A percentile compares a stretch with the other conserved stretches of the same genome.
Evolutionary conservation across 2,888 invertebrate genomes (phyloP).

Genomic region (Agrotis puta): DNA sequence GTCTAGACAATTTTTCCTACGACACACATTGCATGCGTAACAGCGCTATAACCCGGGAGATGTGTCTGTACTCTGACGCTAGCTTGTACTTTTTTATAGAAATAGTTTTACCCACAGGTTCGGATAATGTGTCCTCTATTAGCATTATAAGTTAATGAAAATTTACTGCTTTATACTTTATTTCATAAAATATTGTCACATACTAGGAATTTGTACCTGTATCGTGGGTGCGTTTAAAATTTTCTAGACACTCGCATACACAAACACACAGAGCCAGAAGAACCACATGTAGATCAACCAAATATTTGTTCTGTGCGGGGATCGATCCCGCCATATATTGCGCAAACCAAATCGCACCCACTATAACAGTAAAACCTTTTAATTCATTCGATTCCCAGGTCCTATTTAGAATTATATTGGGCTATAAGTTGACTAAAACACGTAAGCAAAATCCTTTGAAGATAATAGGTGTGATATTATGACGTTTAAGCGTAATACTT

Average conservation of each 20-base stretch:
- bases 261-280: no score
- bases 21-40: background rate
- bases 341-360: no score
- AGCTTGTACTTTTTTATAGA: slow-evolving; percentile 13
- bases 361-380: no score
- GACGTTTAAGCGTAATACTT: background rate
- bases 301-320: no score
- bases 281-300: no score
- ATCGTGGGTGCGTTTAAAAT: no score
- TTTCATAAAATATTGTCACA: no score
- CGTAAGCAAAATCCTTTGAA: background rate
- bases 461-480: background rate
- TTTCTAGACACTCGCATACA: no score
- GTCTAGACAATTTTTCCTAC: slow-evolving; percentile 43
- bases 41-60: background rate
- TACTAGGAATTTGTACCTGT: no score
- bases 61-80: background rate
- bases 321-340: no score
- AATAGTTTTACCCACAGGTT: background rate
- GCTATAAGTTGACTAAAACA: background rate
- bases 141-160: background rate
- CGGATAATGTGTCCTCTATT: background rate
- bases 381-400: no score
- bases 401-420: no score
- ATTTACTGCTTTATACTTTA: background rate